Conservation (phyloP, 1,140 invertebrate genomes). For the Magallana ariakensis region DNA sequence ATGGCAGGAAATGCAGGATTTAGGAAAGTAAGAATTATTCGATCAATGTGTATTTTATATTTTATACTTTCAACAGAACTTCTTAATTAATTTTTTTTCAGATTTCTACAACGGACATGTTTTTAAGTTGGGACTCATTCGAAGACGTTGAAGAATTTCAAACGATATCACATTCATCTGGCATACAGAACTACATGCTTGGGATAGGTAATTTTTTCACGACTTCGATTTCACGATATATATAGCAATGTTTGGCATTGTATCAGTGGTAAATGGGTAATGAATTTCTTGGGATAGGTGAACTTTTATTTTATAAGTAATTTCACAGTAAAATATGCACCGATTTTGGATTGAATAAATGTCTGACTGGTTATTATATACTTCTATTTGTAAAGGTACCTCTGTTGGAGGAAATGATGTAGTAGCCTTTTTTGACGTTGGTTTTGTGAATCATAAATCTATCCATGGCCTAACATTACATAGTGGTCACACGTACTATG, state of each 20-base stretch:
- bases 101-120: slow-evolving; percentile 56
- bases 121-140: slow-evolving; percentile 63
- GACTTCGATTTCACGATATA: too few relatives aligned
- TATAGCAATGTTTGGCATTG: too few relatives aligned
- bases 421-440: slow-evolving; percentile 59
- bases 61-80: background rate
- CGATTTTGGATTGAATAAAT: background rate
- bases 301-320: too few relatives aligned
- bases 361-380: background rate
- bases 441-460: slow-evolving; percentile 60
- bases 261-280: too few relatives aligned
- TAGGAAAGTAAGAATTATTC: background rate
- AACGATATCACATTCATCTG: slow-evolving; percentile 52
- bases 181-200: slow-evolving; percentile 58
- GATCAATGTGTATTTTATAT: background rate
- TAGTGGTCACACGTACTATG: slow-evolving; percentile 67
- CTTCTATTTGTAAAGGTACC: slow-evolving; percentile 56
- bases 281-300: too few relatives aligned
- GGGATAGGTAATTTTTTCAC: slow-evolving; percentile 57
- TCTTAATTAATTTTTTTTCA: slow-evolving; percentile 29
- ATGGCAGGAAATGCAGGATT: background rate
- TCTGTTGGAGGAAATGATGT: slow-evolving; percentile 60
- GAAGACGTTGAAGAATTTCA: slow-evolving; percentile 60
- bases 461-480: slow-evolving; percentile 63
- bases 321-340: too few relatives aligned